A percentile compares a stretch with the other conserved stretches of the same genome.
phyloP scores from a whole-genome alignment of 1,140 invertebrate species.

The Rhynchophorus ferrugineus region DNA sequence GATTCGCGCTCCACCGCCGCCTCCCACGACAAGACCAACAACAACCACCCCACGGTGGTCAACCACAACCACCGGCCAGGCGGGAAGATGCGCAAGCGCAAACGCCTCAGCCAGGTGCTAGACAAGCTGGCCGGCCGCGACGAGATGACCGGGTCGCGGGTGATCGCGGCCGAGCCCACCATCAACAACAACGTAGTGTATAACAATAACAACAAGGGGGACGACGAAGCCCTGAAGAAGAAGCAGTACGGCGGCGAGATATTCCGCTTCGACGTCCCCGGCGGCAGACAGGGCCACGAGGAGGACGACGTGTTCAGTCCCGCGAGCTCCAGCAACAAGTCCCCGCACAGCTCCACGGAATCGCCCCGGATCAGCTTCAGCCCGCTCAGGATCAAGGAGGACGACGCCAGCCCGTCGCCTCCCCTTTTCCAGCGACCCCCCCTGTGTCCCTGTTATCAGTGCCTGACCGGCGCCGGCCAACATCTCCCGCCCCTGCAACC shows the following conservation, averaged over 20 bases:
- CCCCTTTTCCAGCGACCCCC: constrained; percentile 39
- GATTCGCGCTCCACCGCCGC: constrained; percentile 47
- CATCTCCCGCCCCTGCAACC: constrained; percentile 45
- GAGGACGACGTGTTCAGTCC: constrained; percentile 52
- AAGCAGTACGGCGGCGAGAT: constrained; percentile 41
- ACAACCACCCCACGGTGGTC: constrained; percentile 50
- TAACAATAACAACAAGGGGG: constrained; percentile 37
- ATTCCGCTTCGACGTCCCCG: constrained; percentile 47
- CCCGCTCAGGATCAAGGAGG: constrained; percentile 50
- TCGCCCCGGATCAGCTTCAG: constrained; percentile 52
- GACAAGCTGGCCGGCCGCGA: constrained; percentile 52
- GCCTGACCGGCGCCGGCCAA: constrained; percentile 41
- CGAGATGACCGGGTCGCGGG: constrained; percentile 8
- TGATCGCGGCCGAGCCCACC: constrained; percentile 5
- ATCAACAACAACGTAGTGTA: constrained; percentile 31
- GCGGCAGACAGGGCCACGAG: constrained; percentile 38
- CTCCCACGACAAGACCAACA: constrained; percentile 45
- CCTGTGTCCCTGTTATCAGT: constrained; percentile 45
- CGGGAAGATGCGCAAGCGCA: constrained; percentile 57
- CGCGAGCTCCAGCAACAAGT: constrained; percentile 46
- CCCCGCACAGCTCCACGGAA: constrained; percentile 48
- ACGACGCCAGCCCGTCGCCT: constrained; percentile 39
- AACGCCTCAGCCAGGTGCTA: constrained; percentile 66
- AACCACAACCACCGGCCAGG: constrained; percentile 55
- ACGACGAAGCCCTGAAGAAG: constrained; percentile 35